Evolutionary conservation across 2,888 invertebrate genomes (phyloP), one percentile per base, ranked within the genome.

Genomic region (Drosophila eohydei): DNA sequence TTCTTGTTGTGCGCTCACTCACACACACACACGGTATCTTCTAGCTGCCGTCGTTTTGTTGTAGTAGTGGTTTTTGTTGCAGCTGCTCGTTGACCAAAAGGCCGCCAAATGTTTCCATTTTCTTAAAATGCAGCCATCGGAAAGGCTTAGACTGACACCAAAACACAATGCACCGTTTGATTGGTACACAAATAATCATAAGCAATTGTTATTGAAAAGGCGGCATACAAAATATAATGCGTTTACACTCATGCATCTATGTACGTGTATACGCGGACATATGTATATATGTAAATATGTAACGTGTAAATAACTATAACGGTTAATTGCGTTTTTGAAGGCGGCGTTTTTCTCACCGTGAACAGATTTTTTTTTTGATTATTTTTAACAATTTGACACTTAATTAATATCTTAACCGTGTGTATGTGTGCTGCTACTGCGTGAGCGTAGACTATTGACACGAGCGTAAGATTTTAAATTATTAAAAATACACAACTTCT

Each of bases 81-180:
- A 60, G 74, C 71, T 73, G 72, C 71, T 85, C 69, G 60, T 80
- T 80, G 73, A 78, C 66, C 80, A 76, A 81, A 71, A 79, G 62
- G 66, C 74, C 80, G 70, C 81, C 85, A 82, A 88, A 83, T 88
- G 85, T 80, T 86, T 77, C 82, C 88, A 82, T 88, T 86, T 84
- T 76, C 70, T 72, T 70, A 74, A 63, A 61, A 71, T 83, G 77
- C 74, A 79, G 88, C 79, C 88, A 80, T 82, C 41, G 60, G 66
- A 51, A 72, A 66, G 71, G 78, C 59, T 66, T 71, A 60, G 46
- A 50, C 30, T 46, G 51, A 11, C 67, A 60, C 46, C 73, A 59
- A 72, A 69, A 64, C 59, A 57, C 71, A 67, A 66, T 71, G 59
- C 78, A 65, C 62, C 60, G 30, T 55, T 78, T 67, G 43, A 71